Percentiles rank a stretch among this genome's conserved stretches.
These are phyloP conservation scores for Phalloptychus januarius DNA, from an alignment of 2,797 vertebrate species.

Conservation along the genomic window DNA sequence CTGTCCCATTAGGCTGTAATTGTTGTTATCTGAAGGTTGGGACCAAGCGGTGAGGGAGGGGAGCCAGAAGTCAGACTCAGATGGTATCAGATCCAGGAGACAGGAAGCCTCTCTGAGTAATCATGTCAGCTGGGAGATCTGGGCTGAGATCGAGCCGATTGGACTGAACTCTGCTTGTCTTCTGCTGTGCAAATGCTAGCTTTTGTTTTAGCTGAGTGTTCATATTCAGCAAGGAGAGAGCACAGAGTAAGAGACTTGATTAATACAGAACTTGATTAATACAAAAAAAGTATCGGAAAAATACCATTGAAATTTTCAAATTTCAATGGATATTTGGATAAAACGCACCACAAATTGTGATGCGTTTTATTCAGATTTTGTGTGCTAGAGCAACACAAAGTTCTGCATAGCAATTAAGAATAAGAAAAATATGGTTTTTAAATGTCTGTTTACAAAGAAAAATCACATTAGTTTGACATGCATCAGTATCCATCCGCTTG, in stretches of 20 bases:
- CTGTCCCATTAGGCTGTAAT: conserved; percentile 77
- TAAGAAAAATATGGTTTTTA: not conserved
- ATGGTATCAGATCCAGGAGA: conserved; percentile 80
- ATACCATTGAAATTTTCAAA: not conserved
- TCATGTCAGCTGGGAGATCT: conserved; percentile 80
- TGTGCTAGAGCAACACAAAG: not conserved
- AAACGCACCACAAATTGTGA: not conserved
- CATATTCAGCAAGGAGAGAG: conserved; percentile 22
- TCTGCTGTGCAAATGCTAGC: conserved; percentile 26
- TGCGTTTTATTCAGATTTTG: not conserved
- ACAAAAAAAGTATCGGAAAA: not conserved
- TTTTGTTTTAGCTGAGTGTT: conserved; percentile 40
- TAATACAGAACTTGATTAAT: not conserved
- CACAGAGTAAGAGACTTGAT: conserved; percentile 15
- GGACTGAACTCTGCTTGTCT: conserved; percentile 50
- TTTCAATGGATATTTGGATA: no score
- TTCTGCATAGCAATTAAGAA: no score
- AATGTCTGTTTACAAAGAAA: not conserved
- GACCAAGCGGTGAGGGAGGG: conserved; percentile 55
- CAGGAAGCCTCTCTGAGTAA: conserved; percentile 82
- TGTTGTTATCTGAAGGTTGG: conserved; percentile 72
- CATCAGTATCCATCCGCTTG: not conserved
- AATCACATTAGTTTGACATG: not conserved
- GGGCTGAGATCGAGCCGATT: conserved; percentile 55
- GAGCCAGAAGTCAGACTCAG: conserved; percentile 70